Percentiles rank a stretch among this genome's conserved stretches.
Conservation (phyloP, 2,888 invertebrate species). For the Brachyopa scutellaris region DNA sequence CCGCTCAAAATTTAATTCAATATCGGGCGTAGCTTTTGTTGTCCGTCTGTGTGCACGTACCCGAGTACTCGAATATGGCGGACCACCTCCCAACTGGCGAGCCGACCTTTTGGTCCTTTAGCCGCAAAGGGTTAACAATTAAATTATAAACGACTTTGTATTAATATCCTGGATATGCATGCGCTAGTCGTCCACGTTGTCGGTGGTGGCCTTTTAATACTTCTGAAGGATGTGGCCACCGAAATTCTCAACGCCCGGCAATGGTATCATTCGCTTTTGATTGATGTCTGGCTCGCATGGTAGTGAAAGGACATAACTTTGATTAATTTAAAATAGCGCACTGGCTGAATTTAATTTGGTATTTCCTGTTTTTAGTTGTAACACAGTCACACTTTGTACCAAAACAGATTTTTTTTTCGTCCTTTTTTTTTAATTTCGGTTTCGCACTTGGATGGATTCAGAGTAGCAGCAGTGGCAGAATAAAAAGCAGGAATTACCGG, state of each 20-base stretch:
- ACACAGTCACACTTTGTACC: not conserved
- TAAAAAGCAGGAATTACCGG: constrained; percentile 62
- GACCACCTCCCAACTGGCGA: not conserved
- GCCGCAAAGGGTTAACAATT: constrained; percentile 70
- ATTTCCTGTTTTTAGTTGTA: constrained; percentile 59
- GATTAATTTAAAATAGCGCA: constrained; percentile 64
- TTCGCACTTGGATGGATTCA: constrained; percentile 70
- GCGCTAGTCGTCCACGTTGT: not conserved
- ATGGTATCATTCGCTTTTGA: constrained; percentile 58
- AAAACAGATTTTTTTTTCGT: constrained; percentile 20
- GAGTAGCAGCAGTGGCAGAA: constrained; percentile 22
- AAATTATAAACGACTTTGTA: constrained; percentile 70
- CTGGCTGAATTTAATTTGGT: constrained; percentile 61
- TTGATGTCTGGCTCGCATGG: constrained; percentile 57
- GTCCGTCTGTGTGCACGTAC: constrained; percentile 8
- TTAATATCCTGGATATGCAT: constrained; percentile 55
- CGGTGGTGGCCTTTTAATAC: constrained; percentile 47
- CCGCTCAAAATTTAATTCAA: constrained; percentile 69
- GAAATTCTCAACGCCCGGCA: constrained; percentile 7
- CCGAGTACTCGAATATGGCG: too few species aligned
- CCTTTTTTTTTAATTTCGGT: constrained; percentile 38
- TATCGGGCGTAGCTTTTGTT: constrained; percentile 60
- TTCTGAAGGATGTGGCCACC: constrained; percentile 17
- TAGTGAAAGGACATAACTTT: constrained; percentile 49
- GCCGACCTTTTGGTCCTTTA: constrained; percentile 24